Base-by-base conservation (phyloP, 2,888 invertebrate species). In the Scaptomyza polygonia region DNA sequence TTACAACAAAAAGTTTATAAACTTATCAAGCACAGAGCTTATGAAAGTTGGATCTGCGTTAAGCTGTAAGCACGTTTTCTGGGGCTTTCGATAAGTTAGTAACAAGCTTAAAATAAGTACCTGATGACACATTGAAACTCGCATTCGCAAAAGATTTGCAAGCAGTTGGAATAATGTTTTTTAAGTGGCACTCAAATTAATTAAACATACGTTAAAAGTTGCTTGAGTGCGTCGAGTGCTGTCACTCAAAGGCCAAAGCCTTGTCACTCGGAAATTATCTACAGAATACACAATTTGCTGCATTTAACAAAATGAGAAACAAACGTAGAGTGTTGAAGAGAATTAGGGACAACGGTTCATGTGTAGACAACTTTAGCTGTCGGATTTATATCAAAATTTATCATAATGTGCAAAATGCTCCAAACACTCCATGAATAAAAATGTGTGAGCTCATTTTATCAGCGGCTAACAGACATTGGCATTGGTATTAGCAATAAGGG, bases 331-430 rank as follows among this genome's bases (percentile, higher is more conserved):
- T 3, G 5, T 3, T 1, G n/a, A 9, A 3, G 3, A 7, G 25
- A 25, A 25, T 5, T 5, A 25, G 25, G 25, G 63, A 12, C 21
- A 32, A 21, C n/a, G 6, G 29, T 51, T 51, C 51, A 55, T 58
- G 45, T 55, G 74, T 63, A 71, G 79, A 69, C 61, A 54, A 53
- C 49, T 73, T 77, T 43, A 71, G 63, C 64, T 76, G 86, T 83
- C 78, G 59, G 61, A 72, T 71, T 83, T 86, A 76, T 73, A 80
- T 76, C 73, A 77, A 84, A 76, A 77, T 70, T 44, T 65, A 73
- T 70, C 72, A 77, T 72, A 80, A 83, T 83, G 78, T 75, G 40
- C 9, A 39, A 36, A 43, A 36, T 42, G 12, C 25, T 36, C 29
- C 9, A 18, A 18, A 32, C 34, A 5, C 2, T 6, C 12, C 36